Evolutionary conservation across 1,140 invertebrate genomes (phyloP).

Genomic region (Diachasmimorpha longicaudata): DNA sequence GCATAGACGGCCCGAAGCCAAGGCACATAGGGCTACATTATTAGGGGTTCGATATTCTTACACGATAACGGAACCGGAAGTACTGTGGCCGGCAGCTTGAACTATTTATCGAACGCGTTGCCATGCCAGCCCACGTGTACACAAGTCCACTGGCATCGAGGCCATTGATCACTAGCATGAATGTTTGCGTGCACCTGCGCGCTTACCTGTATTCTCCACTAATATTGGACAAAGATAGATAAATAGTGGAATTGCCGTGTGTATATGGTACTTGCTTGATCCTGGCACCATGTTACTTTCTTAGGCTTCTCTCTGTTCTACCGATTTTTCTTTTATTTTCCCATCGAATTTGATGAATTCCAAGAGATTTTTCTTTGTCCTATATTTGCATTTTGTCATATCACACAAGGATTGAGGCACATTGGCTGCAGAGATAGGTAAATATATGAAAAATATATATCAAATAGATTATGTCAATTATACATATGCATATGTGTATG

Average conservation of each 20-base stretch:
- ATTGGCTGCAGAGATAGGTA: no score
- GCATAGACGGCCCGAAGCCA: not conserved
- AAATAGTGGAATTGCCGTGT: not conserved
- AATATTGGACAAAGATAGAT: not conserved
- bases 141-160: constrained; percentile 42
- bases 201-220: not conserved
- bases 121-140: constrained; percentile 56
- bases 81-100: constrained; percentile 29
- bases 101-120: constrained; percentile 54
- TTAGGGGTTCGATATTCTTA: constrained; percentile 20
- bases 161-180: constrained; percentile 47
- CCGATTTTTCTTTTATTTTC: no score
- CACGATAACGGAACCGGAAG: constrained; percentile 49
- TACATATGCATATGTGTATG: no score
- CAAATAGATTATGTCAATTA: no score
- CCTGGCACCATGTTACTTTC: not conserved
- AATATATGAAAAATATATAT: no score
- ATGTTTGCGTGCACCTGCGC: constrained; percentile 34
- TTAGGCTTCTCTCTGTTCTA: no score
- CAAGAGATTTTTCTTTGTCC: no score
- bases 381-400: no score
- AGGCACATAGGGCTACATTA: not conserved
- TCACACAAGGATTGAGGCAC: no score
- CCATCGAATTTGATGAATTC: no score
- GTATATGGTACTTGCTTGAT: not conserved